Base-by-base conservation (phyloP, 2,888 invertebrate species). In the Amiota mariae region DNA sequence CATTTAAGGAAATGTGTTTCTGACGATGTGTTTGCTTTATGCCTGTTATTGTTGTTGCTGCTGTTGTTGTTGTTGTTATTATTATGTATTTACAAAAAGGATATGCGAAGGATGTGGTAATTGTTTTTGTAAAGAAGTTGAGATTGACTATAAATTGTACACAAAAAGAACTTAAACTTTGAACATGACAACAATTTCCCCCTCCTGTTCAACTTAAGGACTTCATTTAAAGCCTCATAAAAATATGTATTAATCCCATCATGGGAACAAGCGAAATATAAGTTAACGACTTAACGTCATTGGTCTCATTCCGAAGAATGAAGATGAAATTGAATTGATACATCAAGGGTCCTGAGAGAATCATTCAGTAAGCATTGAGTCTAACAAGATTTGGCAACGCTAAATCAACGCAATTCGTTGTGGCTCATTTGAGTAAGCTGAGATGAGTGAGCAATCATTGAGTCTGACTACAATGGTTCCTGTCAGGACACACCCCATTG, bases 351-450 rank as follows among this genome's bases (percentile, higher is more conserved):
- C 80, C 85, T 83, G 82, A 76, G 84, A 80, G 86, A 86, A 82
- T 85, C 56, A 46, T 36, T 36, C 36, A 36, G 36, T 36, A 77
- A 80, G 79, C 84, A 84, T 36, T 70, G 79, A 79, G 79, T 79
- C 87, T 86, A 86, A 87, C 83, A 80, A 80, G 84, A 86, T 87
- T 86, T 86, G 85, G 87, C 81, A 78, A 88, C 80, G 88, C 87
- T 84, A 84, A 84, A 87, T 86, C 87, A 88, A 82, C 80, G 83
- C 80, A 76, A 88, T 88, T 88, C 81, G 88, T 70, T 77, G 82
- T 77, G 88, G 81, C 88, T 88, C 88, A 88, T 88, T 86, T 86
- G 84, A 84, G 81, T 79, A 78, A 76, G 75, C 76, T 81, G 75
- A 73, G 74, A 80, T 80, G 76, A 75, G 75, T 78, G 80, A 79